phyloP scores from a whole-genome alignment of 2,888 invertebrate genomes.

The Eremobia ochroleuca region DNA sequence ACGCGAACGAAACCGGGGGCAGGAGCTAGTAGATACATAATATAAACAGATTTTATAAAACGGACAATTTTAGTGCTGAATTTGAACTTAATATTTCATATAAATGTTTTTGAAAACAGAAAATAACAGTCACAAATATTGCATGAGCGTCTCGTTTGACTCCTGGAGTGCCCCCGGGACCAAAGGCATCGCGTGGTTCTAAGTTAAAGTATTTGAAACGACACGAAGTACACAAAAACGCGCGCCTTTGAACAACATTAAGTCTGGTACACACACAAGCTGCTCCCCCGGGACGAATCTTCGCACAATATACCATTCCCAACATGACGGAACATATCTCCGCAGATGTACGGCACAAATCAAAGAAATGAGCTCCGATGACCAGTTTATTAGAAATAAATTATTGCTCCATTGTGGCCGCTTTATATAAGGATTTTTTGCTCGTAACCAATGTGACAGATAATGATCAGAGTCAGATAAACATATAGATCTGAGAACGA shows the following conservation, averaged over 20 bases:
- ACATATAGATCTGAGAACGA: conserved; percentile 25
- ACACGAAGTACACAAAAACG: conserved; percentile 47
- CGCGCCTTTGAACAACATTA: conserved; percentile 45
- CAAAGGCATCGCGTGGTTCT: conserved; percentile 33
- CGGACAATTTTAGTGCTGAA: background rate
- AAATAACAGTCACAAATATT: conserved; percentile 18
- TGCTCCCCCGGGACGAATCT: conserved; percentile 46
- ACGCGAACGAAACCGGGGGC: background rate
- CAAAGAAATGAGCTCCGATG: conserved; percentile 61
- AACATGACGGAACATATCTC: conserved; percentile 54
- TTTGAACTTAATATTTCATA: background rate
- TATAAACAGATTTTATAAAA: background rate
- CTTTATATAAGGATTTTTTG: conserved; percentile 32
- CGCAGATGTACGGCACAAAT: conserved; percentile 56
- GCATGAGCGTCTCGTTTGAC: conserved; percentile 29
- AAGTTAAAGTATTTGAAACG: conserved; percentile 48
- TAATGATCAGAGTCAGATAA: conserved; percentile 34
- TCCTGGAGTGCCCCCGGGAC: conserved; percentile 34
- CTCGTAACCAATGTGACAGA: conserved; percentile 34
- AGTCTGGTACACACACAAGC: conserved; percentile 21
- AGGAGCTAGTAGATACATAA: background rate
- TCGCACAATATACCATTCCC: conserved; percentile 32
- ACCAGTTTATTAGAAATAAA: conserved; percentile 55
- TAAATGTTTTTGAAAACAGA: conserved; percentile 18
- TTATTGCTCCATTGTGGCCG: conserved; percentile 55